phyloP scores from a whole-genome alignment of 2,888 invertebrate genomes.

The Tetrapedia diversipes region DNA sequence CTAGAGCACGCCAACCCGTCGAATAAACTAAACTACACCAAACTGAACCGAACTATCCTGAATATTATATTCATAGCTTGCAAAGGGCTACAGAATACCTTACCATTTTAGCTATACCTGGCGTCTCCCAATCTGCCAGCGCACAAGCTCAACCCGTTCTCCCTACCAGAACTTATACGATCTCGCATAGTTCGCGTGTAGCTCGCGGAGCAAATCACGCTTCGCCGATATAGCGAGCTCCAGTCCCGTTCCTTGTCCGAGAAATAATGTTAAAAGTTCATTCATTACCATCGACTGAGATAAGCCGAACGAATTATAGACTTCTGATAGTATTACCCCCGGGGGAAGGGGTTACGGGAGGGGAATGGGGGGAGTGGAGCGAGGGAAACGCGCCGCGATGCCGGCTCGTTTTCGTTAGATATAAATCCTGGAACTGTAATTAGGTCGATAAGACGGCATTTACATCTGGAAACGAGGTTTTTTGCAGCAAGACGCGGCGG shows the following conservation, averaged over 20 bases:
- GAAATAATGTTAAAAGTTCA: conserved; percentile 70
- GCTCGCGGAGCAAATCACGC: not conserved
- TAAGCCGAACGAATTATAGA: conserved; percentile 68
- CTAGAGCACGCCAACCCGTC: no score
- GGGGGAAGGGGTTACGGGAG: conserved; percentile 30
- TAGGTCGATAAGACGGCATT: conserved; percentile 64
- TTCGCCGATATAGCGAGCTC: conserved; percentile 9
- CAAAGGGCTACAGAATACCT: no score
- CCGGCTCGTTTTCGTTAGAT: conserved; percentile 53
- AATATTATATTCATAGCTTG: no score
- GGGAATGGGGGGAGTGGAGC: no score
- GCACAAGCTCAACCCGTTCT: no score
- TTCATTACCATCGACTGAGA: conserved; percentile 66
- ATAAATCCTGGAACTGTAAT: conserved; percentile 64
- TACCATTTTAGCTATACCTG: no score
- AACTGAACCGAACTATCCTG: no score
- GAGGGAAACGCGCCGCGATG: conserved; percentile 36
- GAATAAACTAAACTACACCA: no score
- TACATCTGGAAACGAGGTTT: conserved; percentile 59
- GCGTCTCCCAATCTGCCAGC: no score
- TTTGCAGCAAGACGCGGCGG: conserved; percentile 33
- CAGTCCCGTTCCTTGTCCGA: conserved; percentile 48
- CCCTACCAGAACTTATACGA: no score
- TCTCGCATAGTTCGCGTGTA: no score
- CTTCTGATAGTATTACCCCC: conserved; percentile 64